These are phyloP conservation scores for Diorhabda carinulata DNA, from an alignment of 1,140 invertebrate genomes.

Conservation along the genomic window DNA sequence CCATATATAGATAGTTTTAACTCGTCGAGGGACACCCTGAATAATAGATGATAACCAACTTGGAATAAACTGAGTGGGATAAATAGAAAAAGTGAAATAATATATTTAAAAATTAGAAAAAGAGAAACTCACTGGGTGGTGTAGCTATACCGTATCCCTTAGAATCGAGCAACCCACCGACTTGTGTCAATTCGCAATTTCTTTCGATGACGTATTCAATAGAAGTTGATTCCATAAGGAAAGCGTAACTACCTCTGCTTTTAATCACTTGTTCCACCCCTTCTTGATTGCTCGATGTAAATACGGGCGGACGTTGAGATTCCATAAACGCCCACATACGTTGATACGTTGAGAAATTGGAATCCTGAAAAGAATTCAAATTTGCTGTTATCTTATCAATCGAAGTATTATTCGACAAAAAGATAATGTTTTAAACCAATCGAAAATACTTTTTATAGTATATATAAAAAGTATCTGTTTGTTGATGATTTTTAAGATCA, in stretches of 20 bases:
- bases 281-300: conserved; percentile 79
- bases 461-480: too few relatives aligned
- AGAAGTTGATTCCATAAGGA: conserved; percentile 90
- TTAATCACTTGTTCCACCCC: conserved; percentile 81
- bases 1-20: too few relatives aligned
- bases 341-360: conserved; percentile 87
- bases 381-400: too few relatives aligned
- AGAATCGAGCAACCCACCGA: conserved; percentile 84
- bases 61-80: too few relatives aligned
- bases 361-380: conserved; percentile 62
- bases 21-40: too few relatives aligned
- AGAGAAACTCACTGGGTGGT: conserved; percentile 71
- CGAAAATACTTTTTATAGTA: too few relatives aligned
- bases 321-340: conserved; percentile 94
- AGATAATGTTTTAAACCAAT: too few relatives aligned
- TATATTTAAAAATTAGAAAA: too few relatives aligned
- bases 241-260: conserved; percentile 83
- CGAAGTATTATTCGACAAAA: too few relatives aligned
- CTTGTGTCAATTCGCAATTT: conserved; percentile 86
- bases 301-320: conserved; percentile 76
- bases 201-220: conserved; percentile 89
- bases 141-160: conserved; percentile 93
- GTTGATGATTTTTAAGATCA: too few relatives aligned
- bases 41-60: too few relatives aligned
- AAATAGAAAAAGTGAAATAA: too few relatives aligned